These are phyloP conservation scores for Psix sp. DNA, from an alignment of 1,140 invertebrate species.

Conservation along the genomic window DNA sequence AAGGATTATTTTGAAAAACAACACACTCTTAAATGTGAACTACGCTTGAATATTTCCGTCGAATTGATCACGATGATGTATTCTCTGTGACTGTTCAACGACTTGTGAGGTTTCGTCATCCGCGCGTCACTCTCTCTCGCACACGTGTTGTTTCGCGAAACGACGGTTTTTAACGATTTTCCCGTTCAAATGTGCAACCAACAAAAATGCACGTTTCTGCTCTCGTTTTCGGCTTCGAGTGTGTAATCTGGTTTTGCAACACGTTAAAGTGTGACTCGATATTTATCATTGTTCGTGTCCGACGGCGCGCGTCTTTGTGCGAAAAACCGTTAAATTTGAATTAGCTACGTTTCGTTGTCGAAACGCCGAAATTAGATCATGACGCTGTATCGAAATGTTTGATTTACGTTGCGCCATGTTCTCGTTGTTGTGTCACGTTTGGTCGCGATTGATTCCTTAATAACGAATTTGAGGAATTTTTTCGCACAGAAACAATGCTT, in stretches of 20 bases:
- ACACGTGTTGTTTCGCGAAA: slow-evolving; percentile 7
- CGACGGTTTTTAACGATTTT: slow-evolving; percentile 6
- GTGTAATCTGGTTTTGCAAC: background rate
- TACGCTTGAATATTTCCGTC: too few relatives aligned
- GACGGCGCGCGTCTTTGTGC: slow-evolving; percentile 15
- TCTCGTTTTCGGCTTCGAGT: background rate
- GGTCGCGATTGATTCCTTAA: background rate
- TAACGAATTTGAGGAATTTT: slow-evolving; percentile 1
- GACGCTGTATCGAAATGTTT: too few relatives aligned
- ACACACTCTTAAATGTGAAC: too few relatives aligned
- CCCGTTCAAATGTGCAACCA: background rate
- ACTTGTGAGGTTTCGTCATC: slow-evolving; percentile 9
- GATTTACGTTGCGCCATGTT: too few relatives aligned
- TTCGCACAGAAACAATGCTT: slow-evolving; percentile 12
- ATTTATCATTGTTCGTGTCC: slow-evolving; percentile 18
- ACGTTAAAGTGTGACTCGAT: slow-evolving; percentile 1
- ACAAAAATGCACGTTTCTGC: background rate
- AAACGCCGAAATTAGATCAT: too few relatives aligned
- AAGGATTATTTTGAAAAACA: too few relatives aligned
- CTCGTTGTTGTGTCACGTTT: too few relatives aligned
- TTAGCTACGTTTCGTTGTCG: background rate
- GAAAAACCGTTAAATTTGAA: slow-evolving; percentile 31
- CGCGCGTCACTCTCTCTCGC: slow-evolving; percentile 3
- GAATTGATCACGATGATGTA: slow-evolving; percentile 3
- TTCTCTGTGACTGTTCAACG: background rate